phyloP scores from a whole-genome alignment of 2,113 vertebrate genomes.

The Odontesthes bonariensis region DNA sequence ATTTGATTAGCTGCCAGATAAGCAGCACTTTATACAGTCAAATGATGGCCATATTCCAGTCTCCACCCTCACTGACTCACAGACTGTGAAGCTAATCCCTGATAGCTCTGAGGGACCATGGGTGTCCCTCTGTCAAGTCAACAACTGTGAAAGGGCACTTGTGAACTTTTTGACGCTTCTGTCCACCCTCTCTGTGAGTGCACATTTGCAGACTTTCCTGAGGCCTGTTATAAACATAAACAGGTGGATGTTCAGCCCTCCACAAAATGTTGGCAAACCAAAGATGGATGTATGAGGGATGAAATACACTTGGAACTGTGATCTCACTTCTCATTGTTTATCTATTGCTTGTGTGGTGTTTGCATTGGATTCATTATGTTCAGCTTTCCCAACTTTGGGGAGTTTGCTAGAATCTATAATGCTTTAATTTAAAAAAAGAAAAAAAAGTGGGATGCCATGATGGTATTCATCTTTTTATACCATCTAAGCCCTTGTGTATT shows the following conservation, averaged over 20 bases:
- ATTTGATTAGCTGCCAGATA: constrained; percentile 9
- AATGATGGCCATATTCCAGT: neutral
- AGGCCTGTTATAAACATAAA: too few relatives aligned
- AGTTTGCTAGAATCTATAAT: too few relatives aligned
- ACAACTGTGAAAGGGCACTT: neutral
- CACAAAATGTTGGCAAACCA: neutral
- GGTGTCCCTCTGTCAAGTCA: neutral
- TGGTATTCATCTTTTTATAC: too few relatives aligned
- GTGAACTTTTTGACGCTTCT: neutral
- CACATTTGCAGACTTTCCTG: too few relatives aligned
- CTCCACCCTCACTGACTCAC: neutral
- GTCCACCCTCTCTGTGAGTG: neutral
- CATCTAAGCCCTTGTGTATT: neutral
- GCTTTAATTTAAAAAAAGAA: too few relatives aligned
- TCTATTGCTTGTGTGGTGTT: too few relatives aligned
- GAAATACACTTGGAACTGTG: neutral
- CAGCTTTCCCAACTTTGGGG: too few relatives aligned
- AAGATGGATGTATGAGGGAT: neutral
- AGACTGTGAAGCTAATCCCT: neutral
- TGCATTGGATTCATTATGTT: too few relatives aligned
- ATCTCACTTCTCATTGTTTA: too few relatives aligned
- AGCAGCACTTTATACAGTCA: constrained; percentile 14
- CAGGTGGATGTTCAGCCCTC: neutral
- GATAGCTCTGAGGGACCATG: neutral
- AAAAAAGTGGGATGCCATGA: too few relatives aligned